Evolutionary conservation across 1,140 invertebrate genomes (phyloP).

Genomic region (Saccostrea glomerata): DNA sequence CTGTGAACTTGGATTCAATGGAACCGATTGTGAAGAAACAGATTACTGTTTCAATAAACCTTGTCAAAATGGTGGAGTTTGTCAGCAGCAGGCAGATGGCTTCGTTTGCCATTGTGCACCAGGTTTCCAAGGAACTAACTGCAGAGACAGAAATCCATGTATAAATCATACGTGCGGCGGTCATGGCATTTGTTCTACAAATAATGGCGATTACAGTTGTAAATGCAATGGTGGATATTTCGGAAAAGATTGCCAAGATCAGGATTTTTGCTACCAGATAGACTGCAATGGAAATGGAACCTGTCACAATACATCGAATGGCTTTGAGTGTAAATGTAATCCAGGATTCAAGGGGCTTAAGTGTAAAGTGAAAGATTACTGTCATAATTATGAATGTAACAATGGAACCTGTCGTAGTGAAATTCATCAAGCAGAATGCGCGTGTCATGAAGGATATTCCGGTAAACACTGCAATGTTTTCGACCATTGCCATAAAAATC

Average conservation of each 20-base stretch:
- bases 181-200: not conserved
- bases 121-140: constrained; percentile 30
- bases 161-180: not conserved
- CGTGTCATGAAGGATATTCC: not conserved
- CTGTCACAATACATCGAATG: constrained; percentile 11
- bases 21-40: not conserved
- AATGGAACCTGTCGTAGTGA: not conserved
- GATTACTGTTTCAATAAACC: not conserved
- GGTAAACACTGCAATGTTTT: constrained; percentile 37
- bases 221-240: not conserved
- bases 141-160: not conserved
- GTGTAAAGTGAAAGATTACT: not conserved
- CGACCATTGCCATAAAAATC: not conserved
- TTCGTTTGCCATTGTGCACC: not conserved
- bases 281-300: not conserved
- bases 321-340: not conserved
- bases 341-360: not conserved
- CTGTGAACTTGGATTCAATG: constrained; percentile 34
- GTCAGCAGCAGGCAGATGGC: not conserved
- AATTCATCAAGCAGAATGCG: not conserved
- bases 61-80: constrained; percentile 30
- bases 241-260: constrained; percentile 6
- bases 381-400: not conserved
- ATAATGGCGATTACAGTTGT: not conserved
- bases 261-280: constrained; percentile 2